These are phyloP conservation scores for Parambassis ranga DNA, from an alignment of 2,797 vertebrate genomes.

Conservation along the genomic window DNA sequence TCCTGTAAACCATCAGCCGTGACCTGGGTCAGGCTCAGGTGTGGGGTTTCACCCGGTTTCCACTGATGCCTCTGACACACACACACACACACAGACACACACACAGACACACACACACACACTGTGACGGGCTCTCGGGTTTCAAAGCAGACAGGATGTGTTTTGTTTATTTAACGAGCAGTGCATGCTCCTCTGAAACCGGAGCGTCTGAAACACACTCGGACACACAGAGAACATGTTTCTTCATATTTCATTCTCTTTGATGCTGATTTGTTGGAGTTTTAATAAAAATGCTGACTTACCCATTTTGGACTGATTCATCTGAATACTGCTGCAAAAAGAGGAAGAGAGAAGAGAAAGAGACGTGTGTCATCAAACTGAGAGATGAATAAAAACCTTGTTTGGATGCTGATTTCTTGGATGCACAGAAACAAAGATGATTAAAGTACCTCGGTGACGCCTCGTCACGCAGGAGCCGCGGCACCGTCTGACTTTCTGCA, in stretches of 20 bases:
- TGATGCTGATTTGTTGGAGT: not conserved
- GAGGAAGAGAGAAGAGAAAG: too few species aligned
- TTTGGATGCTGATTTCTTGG: not conserved
- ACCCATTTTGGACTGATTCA: conserved; percentile 14
- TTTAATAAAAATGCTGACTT: not conserved
- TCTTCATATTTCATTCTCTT: not conserved
- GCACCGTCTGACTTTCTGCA: not conserved
- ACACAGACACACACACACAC: too few species aligned
- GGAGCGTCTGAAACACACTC: not conserved
- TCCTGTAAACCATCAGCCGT: not conserved
- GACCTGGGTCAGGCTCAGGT: conserved; percentile 25
- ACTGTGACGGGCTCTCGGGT: conserved; percentile 31
- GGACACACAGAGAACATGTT: not conserved
- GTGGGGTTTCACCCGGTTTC: conserved; percentile 53
- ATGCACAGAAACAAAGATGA: rapidly evolving
- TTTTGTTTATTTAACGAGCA: conserved; percentile 18
- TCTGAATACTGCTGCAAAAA: conserved; percentile 7
- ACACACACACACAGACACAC: too few species aligned
- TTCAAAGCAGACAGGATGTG: conserved; percentile 26
- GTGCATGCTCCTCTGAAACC: not conserved
- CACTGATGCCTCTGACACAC: conserved; percentile 10
- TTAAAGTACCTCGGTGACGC: conserved; percentile 27
- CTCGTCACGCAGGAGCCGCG: not conserved
- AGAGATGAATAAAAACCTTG: not conserved
- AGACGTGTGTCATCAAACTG: not conserved